Evolutionary conservation across 2,113 vertebrate genomes (phyloP), one percentile per base, ranked within the genome.

Genomic region (Cryptomyrus ogoouensis): DNA sequence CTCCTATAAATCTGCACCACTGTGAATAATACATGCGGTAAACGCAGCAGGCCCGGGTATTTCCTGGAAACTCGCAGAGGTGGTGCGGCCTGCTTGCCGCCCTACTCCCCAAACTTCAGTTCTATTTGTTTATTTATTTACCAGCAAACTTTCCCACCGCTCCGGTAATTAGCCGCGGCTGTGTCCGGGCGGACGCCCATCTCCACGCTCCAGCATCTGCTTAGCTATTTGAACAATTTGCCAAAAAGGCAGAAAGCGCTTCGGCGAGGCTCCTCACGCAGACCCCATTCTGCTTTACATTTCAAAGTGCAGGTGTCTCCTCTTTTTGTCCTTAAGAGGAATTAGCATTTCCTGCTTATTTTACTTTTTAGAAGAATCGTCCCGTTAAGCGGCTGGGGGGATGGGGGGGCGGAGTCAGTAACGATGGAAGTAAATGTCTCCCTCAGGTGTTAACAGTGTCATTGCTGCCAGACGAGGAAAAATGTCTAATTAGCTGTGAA

Each of bases 401-500:
- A 6, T 19, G 27, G 77, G 21, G 47, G 53, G 83, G 83, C 7
- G 50, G 24, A 66, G 49, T 66, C 35, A 44, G 49, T 62, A 31
- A 42, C 35, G 49, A 88, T 44, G 87, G 87, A 88, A 46, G n/a
- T 31, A 66, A 62, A 46, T 88, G 87, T 42, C 19, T 88, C 35
- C 87, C 56, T 42, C 19, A 62, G 35, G 87, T 62, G 35, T 88
- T 87, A 87, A 87, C 86, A 52, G 49, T 58, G 86, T 87, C 49
- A 53, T 87, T 35, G 86, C 50, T 39, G 49, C 49, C 52, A 88
- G 87, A 66, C 39, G 21, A 27, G 52, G 56, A 44, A 66, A 88
- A 62, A 44, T 35, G 56, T 62, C 56, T 50, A 88, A 88, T 88
- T 88, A 88, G 35, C 52, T 62, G 87, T 87, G 87, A 46, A 88